Conservation (phyloP, 2,113 vertebrate genomes). For the Echinops telfairi region DNA sequence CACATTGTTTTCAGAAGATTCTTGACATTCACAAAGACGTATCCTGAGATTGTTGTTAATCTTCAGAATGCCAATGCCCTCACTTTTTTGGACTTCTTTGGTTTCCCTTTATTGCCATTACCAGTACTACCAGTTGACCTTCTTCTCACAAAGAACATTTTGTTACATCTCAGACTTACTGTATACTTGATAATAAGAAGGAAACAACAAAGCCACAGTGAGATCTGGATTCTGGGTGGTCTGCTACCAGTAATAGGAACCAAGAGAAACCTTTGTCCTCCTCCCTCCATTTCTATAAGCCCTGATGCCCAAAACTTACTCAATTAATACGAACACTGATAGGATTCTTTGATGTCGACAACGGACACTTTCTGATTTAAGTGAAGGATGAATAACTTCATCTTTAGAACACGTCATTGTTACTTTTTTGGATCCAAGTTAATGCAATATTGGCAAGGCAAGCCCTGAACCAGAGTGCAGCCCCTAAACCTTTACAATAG, state of each 20-base stretch:
- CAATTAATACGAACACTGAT: background rate
- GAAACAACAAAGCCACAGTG: slow-evolving; percentile 29
- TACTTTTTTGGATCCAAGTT: slow-evolving; percentile 30
- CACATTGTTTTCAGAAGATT: background rate
- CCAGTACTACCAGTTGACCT: background rate
- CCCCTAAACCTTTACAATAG: background rate
- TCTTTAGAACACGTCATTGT: background rate
- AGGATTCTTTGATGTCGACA: background rate
- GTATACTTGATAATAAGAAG: slow-evolving; percentile 44
- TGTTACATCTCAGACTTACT: background rate
- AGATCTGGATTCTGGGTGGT: slow-evolving; percentile 50
- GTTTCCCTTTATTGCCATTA: background rate
- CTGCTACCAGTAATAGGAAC: background rate
- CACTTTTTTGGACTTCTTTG: background rate
- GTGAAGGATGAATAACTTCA: slow-evolving; percentile 1
- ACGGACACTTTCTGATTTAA: background rate
- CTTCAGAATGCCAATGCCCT: slow-evolving; percentile 18
- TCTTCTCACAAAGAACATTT: background rate
- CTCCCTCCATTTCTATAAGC: slow-evolving; percentile 6
- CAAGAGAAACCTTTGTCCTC: no score
- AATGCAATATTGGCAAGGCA: background rate
- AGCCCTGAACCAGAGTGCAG: background rate
- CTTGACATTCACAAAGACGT: background rate
- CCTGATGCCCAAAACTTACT: background rate
- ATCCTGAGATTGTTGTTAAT: background rate